Evolutionary conservation across 2,113 vertebrate genomes (phyloP).

Genomic region (Pipa parva): DNA sequence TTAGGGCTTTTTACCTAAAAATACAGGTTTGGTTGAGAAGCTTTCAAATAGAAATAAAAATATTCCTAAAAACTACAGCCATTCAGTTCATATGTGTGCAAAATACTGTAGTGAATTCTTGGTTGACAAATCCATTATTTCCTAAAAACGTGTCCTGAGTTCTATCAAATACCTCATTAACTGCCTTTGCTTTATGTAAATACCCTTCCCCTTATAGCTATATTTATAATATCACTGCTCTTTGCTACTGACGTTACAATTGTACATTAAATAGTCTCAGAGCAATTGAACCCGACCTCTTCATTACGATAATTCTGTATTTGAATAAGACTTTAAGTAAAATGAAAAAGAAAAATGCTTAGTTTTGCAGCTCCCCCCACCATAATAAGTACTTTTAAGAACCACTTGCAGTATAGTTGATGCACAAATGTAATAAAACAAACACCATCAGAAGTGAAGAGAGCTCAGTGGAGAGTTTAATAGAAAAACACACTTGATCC

Average conservation of each 20-base stretch:
- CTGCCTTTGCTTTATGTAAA: too few species aligned
- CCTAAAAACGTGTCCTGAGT: too few species aligned
- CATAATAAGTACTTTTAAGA: constrained; percentile 40
- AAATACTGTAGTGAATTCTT: too few species aligned
- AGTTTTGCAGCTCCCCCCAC: neutral
- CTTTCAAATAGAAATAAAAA: too few species aligned
- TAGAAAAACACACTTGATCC: constrained; percentile 32
- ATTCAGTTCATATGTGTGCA: too few species aligned
- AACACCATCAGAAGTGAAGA: constrained; percentile 44
- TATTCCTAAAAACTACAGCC: too few species aligned
- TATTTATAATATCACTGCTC: neutral
- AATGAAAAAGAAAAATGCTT: constrained; percentile 11
- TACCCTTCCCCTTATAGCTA: too few species aligned
- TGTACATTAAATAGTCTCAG: neutral
- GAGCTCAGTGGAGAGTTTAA: constrained; percentile 46
- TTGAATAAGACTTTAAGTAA: neutral
- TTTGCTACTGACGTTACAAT: neutral
- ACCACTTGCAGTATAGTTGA: constrained; percentile 32
- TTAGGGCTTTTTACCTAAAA: too few species aligned
- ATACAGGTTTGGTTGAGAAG: too few species aligned
- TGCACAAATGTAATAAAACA: constrained; percentile 46
- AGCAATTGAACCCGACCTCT: neutral
- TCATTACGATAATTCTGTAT: neutral
- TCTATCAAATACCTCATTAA: too few species aligned
- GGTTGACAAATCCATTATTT: too few species aligned